These are phyloP conservation scores for Pinctada fucata DNA, from an alignment of 2,888 invertebrate species.

Conservation along the genomic window DNA sequence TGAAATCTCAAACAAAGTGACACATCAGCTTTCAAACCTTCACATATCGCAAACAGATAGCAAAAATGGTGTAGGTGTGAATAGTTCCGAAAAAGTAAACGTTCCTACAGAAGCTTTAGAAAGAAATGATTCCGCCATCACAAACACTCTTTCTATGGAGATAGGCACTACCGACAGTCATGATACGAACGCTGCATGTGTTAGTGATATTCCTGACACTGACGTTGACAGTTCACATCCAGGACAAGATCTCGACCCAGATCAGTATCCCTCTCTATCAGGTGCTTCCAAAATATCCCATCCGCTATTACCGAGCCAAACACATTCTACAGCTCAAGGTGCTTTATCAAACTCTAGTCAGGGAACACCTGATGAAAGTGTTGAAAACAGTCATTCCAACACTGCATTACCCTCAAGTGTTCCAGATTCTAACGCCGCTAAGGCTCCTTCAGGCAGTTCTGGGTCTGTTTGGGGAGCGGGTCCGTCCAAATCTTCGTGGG, in stretches of 20 bases:
- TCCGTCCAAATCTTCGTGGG: constrained; percentile 50
- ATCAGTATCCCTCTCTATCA: constrained; percentile 12
- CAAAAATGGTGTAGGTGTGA: too few relatives aligned
- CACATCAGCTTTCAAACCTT: too few relatives aligned
- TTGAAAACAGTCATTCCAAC: neutral
- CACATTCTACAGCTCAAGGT: neutral
- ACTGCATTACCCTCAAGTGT: neutral
- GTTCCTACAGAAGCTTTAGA: too few relatives aligned
- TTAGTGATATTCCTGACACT: too few relatives aligned
- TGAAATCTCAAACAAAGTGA: too few relatives aligned
- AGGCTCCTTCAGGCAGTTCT: neutral
- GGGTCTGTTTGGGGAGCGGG: constrained; percentile 10
- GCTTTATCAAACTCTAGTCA: neutral
- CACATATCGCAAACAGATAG: too few relatives aligned
- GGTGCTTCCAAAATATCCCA: neutral
- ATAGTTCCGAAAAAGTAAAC: too few relatives aligned
- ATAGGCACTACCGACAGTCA: too few relatives aligned
- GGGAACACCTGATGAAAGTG: neutral
- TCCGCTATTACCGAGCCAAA: neutral
- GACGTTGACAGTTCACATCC: too few relatives aligned
- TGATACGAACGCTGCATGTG: too few relatives aligned
- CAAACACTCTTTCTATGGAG: too few relatives aligned
- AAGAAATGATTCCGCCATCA: too few relatives aligned
- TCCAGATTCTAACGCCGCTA: constrained; percentile 4
- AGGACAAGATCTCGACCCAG: constrained; percentile 3